These are phyloP conservation scores for Magallana gigas DNA, from an alignment of 1,140 invertebrate species.

Conservation along the genomic window DNA sequence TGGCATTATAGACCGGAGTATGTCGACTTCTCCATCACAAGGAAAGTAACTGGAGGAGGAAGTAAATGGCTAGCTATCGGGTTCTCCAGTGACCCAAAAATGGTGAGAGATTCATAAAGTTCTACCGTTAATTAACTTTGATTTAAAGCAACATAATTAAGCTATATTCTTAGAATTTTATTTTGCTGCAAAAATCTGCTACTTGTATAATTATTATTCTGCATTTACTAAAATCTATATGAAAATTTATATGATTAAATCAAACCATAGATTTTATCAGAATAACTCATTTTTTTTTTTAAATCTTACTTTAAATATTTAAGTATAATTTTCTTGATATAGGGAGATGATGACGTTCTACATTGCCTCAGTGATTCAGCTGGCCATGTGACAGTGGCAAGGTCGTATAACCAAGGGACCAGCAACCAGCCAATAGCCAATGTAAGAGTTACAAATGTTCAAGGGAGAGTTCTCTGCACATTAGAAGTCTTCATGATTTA, in stretches of 20 bases:
- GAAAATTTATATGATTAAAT: too few species aligned
- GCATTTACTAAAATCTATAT: too few species aligned
- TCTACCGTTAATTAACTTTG: too few species aligned
- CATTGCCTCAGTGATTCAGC: slow-evolving; percentile 85
- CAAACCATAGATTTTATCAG: neutral
- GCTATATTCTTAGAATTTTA: too few species aligned
- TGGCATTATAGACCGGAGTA: slow-evolving; percentile 82
- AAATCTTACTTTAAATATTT: too few species aligned
- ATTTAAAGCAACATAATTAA: too few species aligned
- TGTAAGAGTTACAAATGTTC: slow-evolving; percentile 64
- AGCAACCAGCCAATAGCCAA: slow-evolving; percentile 82
- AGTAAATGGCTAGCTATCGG: slow-evolving; percentile 65
- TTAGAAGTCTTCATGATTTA: too few species aligned
- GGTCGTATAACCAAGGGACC: slow-evolving; percentile 62
- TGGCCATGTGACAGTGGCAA: slow-evolving; percentile 78
- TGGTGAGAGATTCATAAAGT: slow-evolving; percentile 56
- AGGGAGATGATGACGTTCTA: slow-evolving; percentile 90
- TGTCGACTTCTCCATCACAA: slow-evolving; percentile 58
- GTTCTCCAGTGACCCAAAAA: slow-evolving; percentile 63
- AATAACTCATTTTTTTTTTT: neutral
- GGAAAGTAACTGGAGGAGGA: neutral
- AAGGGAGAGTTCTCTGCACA: too few species aligned
- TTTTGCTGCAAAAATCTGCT: too few species aligned
- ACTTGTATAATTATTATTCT: too few species aligned
- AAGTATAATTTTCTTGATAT: neutral